Evolutionary conservation across 2,113 vertebrate species (phyloP).

Genomic region (Motacilla tschutschensis): DNA sequence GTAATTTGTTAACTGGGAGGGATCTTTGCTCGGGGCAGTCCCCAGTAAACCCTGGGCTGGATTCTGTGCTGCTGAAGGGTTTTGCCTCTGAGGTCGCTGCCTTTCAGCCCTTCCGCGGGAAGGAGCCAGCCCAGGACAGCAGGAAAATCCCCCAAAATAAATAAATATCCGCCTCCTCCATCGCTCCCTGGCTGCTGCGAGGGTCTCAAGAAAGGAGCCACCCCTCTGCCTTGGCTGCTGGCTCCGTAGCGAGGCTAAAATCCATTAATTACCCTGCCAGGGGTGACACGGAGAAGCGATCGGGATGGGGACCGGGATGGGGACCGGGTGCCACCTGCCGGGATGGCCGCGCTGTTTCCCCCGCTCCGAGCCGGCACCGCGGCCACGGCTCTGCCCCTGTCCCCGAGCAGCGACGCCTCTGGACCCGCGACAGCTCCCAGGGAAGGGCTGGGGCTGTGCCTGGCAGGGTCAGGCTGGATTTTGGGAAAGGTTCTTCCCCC

Average conservation of each 20-base stretch:
- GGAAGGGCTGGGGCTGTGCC: background rate
- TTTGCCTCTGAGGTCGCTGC: background rate
- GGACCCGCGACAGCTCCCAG: background rate
- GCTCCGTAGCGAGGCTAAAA: background rate
- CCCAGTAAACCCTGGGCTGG: background rate
- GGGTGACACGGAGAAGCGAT: background rate
- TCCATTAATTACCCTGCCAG: background rate
- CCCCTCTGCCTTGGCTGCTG: background rate
- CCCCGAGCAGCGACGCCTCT: background rate
- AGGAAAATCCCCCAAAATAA: accelerated
- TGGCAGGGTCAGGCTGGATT: accelerated
- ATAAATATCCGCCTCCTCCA: background rate
- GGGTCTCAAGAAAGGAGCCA: background rate
- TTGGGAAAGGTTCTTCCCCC: background rate
- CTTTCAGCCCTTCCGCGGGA: background rate
- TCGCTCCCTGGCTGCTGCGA: background rate
- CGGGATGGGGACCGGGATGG: background rate
- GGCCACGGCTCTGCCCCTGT: background rate
- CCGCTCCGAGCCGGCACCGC: background rate
- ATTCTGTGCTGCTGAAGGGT: background rate
- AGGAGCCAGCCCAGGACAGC: background rate
- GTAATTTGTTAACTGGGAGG: background rate
- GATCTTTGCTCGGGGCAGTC: background rate
- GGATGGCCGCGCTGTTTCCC: background rate
- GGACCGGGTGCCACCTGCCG: constrained; percentile 26